Evolutionary conservation across 1,140 invertebrate species (phyloP), one percentile per base, ranked within the genome.

Genomic region (Harpegnathos saltator): DNA sequence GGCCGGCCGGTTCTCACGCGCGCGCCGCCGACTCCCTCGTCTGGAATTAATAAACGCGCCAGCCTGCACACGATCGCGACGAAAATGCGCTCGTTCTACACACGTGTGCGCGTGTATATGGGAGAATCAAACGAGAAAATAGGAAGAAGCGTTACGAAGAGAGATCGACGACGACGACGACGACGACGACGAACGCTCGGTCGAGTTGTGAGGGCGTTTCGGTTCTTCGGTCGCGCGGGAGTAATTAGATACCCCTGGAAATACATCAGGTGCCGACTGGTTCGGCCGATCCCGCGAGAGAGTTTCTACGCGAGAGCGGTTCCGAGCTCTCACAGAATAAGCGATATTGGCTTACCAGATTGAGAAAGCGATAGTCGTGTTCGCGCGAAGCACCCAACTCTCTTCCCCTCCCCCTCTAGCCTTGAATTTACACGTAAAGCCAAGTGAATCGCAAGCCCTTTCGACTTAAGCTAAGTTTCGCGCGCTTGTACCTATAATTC

Each of bases 191-290:
- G 38, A 44, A 44, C 38, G 38, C 3, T 44, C 38, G 38, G 38
- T 9, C 4, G 9, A 44, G 38, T 11, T 9, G 87, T 80, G 89
- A 89, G 89, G 75, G 87, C 73, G 87, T 87, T 89, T 88, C 85
- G 71, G 58, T 52, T 62, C 89, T 90, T 88, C 84, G 88, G 65
- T 89, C 83, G 90, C 75, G 81, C 87, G 63, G 90, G 61, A 91
- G 92, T 93, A 93, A 93, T 92, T 93, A 93, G 91, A 93, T 93
- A 93, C 89, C 89, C 91, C 91, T 93, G 92, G 92, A 92, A 93
- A 93, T 90, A 89, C 87, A 77, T 92, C 86, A 89, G 87, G 68
- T 88, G 78, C 29, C 83, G 87, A 85, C 87, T 89, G 69, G 86
- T 78, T 85, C 59, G 84, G 82, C 73, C 62, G 86, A 88, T 89